Evolutionary conservation across 1,140 invertebrate species (phyloP).

Genomic region (Globodera ellingtonae): DNA sequence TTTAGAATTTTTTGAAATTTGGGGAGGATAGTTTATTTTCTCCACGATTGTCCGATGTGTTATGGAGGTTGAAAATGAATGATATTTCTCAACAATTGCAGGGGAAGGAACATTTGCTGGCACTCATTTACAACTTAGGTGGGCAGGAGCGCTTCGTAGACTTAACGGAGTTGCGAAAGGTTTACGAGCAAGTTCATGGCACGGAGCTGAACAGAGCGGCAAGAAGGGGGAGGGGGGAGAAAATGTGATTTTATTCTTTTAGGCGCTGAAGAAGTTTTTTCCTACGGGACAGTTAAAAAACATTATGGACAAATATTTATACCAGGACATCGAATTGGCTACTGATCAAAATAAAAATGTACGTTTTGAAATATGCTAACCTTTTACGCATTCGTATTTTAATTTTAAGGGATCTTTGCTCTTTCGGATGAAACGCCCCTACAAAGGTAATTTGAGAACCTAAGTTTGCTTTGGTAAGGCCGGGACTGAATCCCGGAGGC

Average conservation of each 20-base stretch:
- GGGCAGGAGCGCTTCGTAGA: conserved; percentile 17
- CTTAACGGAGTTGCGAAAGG: conserved; percentile 10
- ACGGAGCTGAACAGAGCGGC: conserved; percentile 21
- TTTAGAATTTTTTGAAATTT: no score
- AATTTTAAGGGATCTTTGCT: conserved; percentile 15
- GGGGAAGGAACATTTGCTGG: conserved; percentile 16
- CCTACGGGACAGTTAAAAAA: conserved; percentile 17
- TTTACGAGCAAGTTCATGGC: neutral
- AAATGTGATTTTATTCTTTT: neutral
- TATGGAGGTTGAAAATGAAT: neutral
- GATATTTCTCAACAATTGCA: neutral
- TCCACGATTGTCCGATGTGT: no score
- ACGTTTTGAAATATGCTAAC: neutral
- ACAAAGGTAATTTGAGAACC: neutral
- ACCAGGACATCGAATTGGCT: conserved; percentile 13
- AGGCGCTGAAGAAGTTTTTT: conserved; percentile 21
- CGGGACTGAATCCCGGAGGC: no score
- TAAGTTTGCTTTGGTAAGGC: neutral
- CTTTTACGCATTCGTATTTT: no score
- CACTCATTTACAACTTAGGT: neutral
- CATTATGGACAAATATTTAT: conserved; percentile 23
- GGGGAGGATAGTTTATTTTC: no score
- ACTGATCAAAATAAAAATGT: conserved; percentile 13
- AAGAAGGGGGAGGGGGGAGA: neutral
- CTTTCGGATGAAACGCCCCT: conserved; percentile 20